Conservation (phyloP, 2,888 invertebrate genomes). For the Luperina testacea region DNA sequence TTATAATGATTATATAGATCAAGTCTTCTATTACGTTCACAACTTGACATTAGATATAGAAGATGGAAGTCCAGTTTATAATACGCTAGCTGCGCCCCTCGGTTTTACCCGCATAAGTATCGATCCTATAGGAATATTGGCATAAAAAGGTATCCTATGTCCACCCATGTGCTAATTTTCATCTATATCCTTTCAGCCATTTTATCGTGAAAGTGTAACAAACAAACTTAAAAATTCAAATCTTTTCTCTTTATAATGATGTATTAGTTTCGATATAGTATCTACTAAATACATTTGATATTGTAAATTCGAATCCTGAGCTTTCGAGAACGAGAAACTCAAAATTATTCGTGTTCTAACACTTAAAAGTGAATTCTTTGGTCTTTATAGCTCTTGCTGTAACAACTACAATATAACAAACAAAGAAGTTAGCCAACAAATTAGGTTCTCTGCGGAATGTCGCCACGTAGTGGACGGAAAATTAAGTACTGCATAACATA, state of each 20-base stretch:
- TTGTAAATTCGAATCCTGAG: conserved; percentile 34
- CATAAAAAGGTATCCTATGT: neutral
- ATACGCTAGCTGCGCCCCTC: neutral
- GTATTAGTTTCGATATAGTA: neutral
- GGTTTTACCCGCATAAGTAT: neutral
- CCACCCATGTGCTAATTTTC: neutral
- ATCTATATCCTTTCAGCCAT: neutral
- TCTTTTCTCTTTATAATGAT: neutral
- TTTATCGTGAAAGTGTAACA: neutral
- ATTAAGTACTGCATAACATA: conserved; percentile 64
- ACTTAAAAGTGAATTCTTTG: conserved; percentile 64
- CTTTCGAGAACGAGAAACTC: conserved; percentile 36
- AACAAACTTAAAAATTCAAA: neutral
- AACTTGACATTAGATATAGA: conserved; percentile 14
- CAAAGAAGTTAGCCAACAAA: conserved; percentile 53
- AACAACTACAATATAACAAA: conserved; percentile 51
- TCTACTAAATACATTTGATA: conserved; percentile 11
- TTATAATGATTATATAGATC: conserved; percentile 18
- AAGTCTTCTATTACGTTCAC: conserved; percentile 38
- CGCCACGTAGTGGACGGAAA: conserved; percentile 63
- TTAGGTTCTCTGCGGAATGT: conserved; percentile 63
- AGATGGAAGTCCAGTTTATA: conserved; percentile 11
- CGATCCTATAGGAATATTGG: neutral
- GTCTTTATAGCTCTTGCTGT: conserved; percentile 58
- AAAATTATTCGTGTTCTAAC: conserved; percentile 36